Evolutionary conservation across 2,888 invertebrate species (phyloP).

Genomic region (Euzophera pinguis): DNA sequence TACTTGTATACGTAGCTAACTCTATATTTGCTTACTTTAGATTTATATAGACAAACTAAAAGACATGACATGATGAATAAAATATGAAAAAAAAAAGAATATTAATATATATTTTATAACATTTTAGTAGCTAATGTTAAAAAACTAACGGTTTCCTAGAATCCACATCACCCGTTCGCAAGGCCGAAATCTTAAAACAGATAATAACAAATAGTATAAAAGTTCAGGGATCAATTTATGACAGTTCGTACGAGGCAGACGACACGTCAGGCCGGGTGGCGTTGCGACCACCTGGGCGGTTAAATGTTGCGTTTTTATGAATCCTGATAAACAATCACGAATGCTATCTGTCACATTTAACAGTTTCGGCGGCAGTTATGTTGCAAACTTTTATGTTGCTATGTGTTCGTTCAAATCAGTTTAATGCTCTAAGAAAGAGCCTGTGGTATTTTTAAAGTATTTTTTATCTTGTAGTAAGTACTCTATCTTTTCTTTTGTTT

Average conservation of each 20-base stretch:
- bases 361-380: no score
- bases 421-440: no score
- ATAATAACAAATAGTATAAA: slow-evolving; percentile 4
- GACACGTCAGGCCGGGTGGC: background rate
- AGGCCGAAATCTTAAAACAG: background rate
- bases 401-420: no score
- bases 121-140: slow-evolving; percentile 11
- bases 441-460: no score
- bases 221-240: slow-evolving; percentile 11
- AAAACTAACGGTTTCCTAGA: background rate
- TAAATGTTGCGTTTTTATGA: background rate
- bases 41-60: no score
- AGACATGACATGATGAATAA: no score
- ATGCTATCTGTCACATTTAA: background rate
- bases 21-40: no score
- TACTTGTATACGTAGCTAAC: no score
- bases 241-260: background rate
- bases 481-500: no score
- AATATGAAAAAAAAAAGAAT: no score
- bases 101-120: slow-evolving; percentile 6
- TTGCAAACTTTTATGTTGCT: no score
- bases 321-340: slow-evolving; percentile 7
- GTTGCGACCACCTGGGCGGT: slow-evolving; percentile 4
- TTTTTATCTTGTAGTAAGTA: no score
- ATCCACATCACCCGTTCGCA: slow-evolving; percentile 5